Evolutionary conservation across 2,113 vertebrate genomes (phyloP), one percentile per base, ranked within the genome.

Genomic region (Oreochromis tanganicae): DNA sequence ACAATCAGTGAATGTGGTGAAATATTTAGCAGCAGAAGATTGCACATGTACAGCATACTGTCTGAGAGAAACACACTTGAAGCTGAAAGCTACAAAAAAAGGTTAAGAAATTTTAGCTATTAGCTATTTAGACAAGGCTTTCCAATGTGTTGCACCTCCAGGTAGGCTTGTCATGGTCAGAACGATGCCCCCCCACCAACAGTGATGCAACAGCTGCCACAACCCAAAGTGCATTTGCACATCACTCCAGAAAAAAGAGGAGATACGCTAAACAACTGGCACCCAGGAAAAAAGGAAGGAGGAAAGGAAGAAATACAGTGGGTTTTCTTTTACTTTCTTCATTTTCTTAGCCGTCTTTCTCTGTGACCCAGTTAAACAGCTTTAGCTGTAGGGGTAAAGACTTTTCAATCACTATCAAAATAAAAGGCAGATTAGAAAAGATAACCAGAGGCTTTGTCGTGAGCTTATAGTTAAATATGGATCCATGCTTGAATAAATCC

Each of bases 351-450:
- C 34, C 32, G 4, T 38, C 34, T 78, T 85, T 27, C 27, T 38
- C n/a, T 19, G 55, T 81, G 87, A 90, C 89, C 87, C 79, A 89
- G 41, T 89, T 84, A 85, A 71, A 88, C 36, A 41, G 17, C 24
- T 83, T 32, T 57, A 36, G 34, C 90, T 54, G 66, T 82, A 84
- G 80, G 81, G 73, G 38, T 73, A 27, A 43, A 88, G 56, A 80
- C 12, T 27, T 21, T 80, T 91, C 68, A 61, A 78, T 88, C 59
- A 84, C 11, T 50, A 82, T 54, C 32, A 50, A 59, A 81, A 84
- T 48, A 56, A 14, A 75, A 63, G 56, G 12, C 21, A 84, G 66
- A 89, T 86, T 68, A 68, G 24, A 88, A 80, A n/a, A 81, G 68
- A 88, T 86, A 61, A 90, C 86, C 66, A 52, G 32, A 19, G 75